Percentiles rank a stretch among this genome's conserved stretches.
Evolutionary conservation across 2,888 invertebrate species (phyloP).

Genomic region (Mantis religiosa): DNA sequence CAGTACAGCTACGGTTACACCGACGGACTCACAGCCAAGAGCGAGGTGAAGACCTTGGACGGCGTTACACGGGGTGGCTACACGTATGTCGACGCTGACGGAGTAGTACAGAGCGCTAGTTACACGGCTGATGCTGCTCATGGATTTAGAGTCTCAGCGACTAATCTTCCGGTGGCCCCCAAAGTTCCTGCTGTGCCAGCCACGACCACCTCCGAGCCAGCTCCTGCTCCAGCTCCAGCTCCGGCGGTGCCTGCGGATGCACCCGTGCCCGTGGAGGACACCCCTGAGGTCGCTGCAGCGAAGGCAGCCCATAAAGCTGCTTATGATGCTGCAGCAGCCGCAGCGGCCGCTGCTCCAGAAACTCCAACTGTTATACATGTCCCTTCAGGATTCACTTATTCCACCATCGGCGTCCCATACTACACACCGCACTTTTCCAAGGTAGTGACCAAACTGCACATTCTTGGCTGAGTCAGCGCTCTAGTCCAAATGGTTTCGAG

Average conservation of each 20-base stretch:
- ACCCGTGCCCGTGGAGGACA: slow-evolving; percentile 15
- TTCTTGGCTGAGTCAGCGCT: background rate
- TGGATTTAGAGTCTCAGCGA: slow-evolving; percentile 39
- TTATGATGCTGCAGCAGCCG: slow-evolving; percentile 29
- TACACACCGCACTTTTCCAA: slow-evolving; percentile 39
- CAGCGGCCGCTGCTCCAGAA: slow-evolving; percentile 37
- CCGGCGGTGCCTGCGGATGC: slow-evolving; percentile 3
- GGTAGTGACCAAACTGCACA: background rate
- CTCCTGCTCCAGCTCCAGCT: slow-evolving; percentile 10
- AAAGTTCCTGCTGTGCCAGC: slow-evolving; percentile 52
- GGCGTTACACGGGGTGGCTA: slow-evolving; percentile 59
- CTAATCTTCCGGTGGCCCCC: slow-evolving; percentile 40
- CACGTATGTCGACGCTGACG: slow-evolving; percentile 57
- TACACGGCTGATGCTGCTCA: slow-evolving; percentile 37
- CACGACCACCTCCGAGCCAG: slow-evolving; percentile 46
- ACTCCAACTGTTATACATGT: slow-evolving; percentile 42
- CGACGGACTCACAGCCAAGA: slow-evolving; percentile 33
- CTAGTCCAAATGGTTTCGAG: background rate
- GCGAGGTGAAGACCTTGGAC: slow-evolving; percentile 49
- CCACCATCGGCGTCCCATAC: slow-evolving; percentile 32
- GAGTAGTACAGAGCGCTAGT: slow-evolving; percentile 39
- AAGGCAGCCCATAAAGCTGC: slow-evolving; percentile 46
- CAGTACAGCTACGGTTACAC: slow-evolving; percentile 45
- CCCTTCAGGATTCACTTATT: slow-evolving; percentile 16
- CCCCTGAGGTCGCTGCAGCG: background rate